A percentile compares a stretch with the other conserved stretches of the same genome.
phyloP scores from a whole-genome alignment of 2,113 vertebrate genomes.

The Piprites chloris region DNA sequence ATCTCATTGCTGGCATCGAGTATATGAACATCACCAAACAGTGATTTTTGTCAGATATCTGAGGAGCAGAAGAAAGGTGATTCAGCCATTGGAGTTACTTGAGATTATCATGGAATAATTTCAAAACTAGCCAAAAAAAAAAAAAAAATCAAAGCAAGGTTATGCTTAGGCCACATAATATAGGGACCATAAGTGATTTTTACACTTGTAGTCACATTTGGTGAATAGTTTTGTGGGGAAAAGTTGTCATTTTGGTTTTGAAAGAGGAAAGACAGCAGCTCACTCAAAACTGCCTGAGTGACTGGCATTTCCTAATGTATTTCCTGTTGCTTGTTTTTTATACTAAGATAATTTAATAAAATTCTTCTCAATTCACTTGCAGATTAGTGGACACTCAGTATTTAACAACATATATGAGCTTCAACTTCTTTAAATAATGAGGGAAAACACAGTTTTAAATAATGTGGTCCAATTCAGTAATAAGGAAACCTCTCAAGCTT shows the following conservation, averaged over 20 bases:
- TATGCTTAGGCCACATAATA: neutral
- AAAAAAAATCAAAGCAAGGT: neutral
- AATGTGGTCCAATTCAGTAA: neutral
- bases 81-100: neutral
- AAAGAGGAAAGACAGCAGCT: neutral
- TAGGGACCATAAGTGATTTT: neutral
- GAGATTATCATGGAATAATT: neutral
- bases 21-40: neutral
- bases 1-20: neutral
- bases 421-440: neutral
- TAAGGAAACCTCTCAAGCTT: neutral
- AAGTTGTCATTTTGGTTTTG: neutral
- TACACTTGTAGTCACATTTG: neutral
- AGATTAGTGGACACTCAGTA: neutral
- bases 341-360: neutral
- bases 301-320: neutral
- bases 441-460: neutral
- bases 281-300: neutral
- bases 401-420: neutral
- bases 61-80: neutral
- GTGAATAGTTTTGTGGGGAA: neutral
- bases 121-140: neutral
- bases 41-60: neutral
- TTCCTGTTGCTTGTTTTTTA: neutral
- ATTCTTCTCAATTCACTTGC: neutral